Base-by-base conservation (phyloP, 2,888 invertebrate species). In the Dasysyrphus tricinctus region DNA sequence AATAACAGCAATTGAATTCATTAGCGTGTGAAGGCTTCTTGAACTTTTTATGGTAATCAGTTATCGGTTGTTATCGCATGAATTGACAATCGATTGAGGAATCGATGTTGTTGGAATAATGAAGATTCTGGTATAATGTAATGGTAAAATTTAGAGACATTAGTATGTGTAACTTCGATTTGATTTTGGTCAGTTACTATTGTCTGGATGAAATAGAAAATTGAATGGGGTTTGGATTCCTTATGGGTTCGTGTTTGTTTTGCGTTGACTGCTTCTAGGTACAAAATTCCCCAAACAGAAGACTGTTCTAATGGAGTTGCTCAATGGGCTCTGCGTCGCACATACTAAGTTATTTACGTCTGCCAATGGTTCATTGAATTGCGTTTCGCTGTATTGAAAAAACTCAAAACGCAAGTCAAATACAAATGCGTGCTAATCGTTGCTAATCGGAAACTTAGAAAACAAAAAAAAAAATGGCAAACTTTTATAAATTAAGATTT, bases 181-280 rank as follows among this genome's bases (percentile, higher is more conserved):
- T 85, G 76, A 24, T 72, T 80, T 56, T 69, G 76, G 80, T 85
- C 73, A 85, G 80, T 84, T 72, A 80, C 75, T 80, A 61, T 59
- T 70, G 73, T 59, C 39, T 80, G 84, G 65, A 80, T 72, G 63
- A 61, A 61, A 70, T 76, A 56, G 47, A 39, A 63, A 70, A 70
- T 57, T 65, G 29, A 75, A 80, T 75, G 56, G 76, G n/a, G 57
- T 16, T 12, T 37, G 12, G 19, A 47, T 34, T 65, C 61, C 37
- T 76, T 61, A 42, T 42, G 14, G 14, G 29, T 29, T 56, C 16
- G 67, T 65, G 59, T 82, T 72, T 44, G 3, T n/a, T 7, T n/a
- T 57, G 44, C 6, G 5, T 19, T 19, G 39, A 42, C 3, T 29
- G 24, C n/a, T 6, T 42, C 14, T n/a, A n/a, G 29, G 24, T 29